Percentiles rank a stretch among this genome's conserved stretches.
These are phyloP conservation scores for Tenthredo scrophulariae DNA, from an alignment of 2,888 invertebrate species.

Conservation along the genomic window DNA sequence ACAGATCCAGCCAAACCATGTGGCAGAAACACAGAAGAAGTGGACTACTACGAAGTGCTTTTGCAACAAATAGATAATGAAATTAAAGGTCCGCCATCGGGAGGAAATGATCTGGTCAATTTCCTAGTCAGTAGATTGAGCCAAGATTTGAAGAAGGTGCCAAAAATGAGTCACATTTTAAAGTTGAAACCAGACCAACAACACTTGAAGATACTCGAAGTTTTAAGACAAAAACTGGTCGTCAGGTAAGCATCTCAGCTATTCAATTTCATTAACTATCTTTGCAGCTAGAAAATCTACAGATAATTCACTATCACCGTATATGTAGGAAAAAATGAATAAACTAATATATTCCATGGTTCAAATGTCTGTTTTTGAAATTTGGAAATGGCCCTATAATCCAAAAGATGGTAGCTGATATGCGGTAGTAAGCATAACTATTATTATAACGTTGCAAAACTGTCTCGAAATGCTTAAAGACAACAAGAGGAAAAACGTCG, in stretches of 20 bases:
- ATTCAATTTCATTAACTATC: neutral
- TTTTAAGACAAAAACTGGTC: constrained; percentile 63
- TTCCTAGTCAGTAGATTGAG: constrained; percentile 61
- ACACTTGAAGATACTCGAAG: constrained; percentile 61
- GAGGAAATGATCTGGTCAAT: constrained; percentile 60
- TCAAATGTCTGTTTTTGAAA: constrained; percentile 13
- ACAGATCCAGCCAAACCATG: constrained; percentile 56
- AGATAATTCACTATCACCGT: neutral
- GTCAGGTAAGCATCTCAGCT: constrained; percentile 57
- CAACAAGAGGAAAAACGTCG: constrained; percentile 62
- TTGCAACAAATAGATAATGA: constrained; percentile 77
- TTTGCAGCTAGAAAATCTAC: neutral
- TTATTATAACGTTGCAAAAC: neutral
- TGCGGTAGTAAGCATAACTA: neutral
- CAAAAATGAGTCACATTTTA: constrained; percentile 61
- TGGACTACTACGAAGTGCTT: constrained; percentile 77
- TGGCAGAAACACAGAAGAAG: constrained; percentile 67
- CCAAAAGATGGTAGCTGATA: no score
- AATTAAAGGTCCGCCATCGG: constrained; percentile 71
- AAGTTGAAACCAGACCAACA: constrained; percentile 59
- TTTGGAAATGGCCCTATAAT: neutral
- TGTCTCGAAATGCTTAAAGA: constrained; percentile 50
- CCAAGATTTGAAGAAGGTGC: constrained; percentile 61
- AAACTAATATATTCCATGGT: constrained; percentile 3
- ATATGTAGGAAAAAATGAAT: neutral